phyloP scores from a whole-genome alignment of 2,797 vertebrate genomes.

The Dallia pectoralis region DNA sequence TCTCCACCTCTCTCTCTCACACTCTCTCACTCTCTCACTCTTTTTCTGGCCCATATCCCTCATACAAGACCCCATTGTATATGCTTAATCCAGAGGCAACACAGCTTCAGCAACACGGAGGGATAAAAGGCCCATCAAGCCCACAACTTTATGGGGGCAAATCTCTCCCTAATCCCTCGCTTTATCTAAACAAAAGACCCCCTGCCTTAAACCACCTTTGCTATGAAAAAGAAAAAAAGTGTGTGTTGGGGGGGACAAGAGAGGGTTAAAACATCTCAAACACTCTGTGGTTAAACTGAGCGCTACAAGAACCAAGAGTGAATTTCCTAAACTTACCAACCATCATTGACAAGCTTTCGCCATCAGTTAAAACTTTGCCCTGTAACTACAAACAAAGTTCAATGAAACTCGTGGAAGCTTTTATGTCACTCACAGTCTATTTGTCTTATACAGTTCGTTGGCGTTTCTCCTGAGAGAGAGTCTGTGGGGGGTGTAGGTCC shows the following conservation, averaged over 20 bases:
- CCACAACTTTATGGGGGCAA: conserved; percentile 97
- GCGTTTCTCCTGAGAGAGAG: neutral
- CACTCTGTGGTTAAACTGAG: conserved; percentile 78
- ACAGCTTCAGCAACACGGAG: conserved; percentile 95
- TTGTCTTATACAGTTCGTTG: neutral
- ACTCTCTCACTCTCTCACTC: conserved; percentile 34
- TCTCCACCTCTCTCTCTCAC: conserved; percentile 41
- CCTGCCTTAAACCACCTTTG: conserved; percentile 80
- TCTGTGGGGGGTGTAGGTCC: neutral
- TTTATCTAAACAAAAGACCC: conserved; percentile 94
- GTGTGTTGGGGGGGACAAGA: conserved; percentile 18
- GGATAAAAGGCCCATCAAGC: conserved; percentile 98
- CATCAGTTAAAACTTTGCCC: conserved; percentile 53
- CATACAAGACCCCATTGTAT: conserved; percentile 96
- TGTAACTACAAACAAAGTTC: neutral
- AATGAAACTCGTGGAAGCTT: neutral
- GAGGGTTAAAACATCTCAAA: conserved; percentile 68
- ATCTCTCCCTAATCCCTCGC: conserved; percentile 95
- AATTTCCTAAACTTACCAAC: conserved; percentile 83
- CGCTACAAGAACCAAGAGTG: conserved; percentile 83
- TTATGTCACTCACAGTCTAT: neutral
- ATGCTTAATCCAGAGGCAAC: conserved; percentile 95
- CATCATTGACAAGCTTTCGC: conserved; percentile 78
- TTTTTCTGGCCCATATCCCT: conserved; percentile 83
- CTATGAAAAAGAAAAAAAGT: conserved; percentile 61